These are phyloP conservation scores for Lagria hirta DNA, from an alignment of 2,888 invertebrate genomes.

Conservation along the genomic window DNA sequence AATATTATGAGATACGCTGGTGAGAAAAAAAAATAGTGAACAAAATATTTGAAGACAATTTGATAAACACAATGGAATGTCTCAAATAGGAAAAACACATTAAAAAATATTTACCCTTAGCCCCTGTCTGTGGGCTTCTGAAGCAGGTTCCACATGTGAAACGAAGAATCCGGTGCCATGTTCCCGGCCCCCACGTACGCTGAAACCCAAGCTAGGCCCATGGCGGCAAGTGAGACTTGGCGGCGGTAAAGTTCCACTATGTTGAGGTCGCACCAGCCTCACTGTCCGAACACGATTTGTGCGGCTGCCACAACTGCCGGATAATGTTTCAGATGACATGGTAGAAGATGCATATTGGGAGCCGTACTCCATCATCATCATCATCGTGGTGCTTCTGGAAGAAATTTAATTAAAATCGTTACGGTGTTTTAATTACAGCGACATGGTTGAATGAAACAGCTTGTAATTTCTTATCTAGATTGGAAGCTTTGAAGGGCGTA, in stretches of 20 bases:
- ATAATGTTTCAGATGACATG: slow-evolving; percentile 52
- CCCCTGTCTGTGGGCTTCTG: slow-evolving; percentile 85
- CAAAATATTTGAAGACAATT: background rate
- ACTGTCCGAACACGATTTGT: slow-evolving; percentile 62
- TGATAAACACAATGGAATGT: background rate
- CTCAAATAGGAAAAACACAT: no score
- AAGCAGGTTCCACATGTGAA: slow-evolving; percentile 81
- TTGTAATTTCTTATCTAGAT: no score
- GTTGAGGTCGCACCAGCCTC: slow-evolving; percentile 58
- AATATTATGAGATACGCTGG: no score
- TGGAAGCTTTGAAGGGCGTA: no score
- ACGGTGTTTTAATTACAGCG: no score
- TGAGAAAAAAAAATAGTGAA: no score
- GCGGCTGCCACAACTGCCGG: slow-evolving; percentile 54
- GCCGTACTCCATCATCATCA: slow-evolving; percentile 45
- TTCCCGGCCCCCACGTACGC: slow-evolving; percentile 83
- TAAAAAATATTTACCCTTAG: slow-evolving; percentile 71
- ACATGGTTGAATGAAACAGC: no score
- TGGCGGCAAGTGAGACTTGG: slow-evolving; percentile 58
- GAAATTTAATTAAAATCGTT: no score
- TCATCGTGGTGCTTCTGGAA: slow-evolving; percentile 30
- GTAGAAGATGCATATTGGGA: slow-evolving; percentile 48
- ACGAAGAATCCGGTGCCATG: slow-evolving; percentile 92
- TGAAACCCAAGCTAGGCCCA: slow-evolving; percentile 75
- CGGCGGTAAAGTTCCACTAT: slow-evolving; percentile 47